These are phyloP conservation scores for Erebia palarica DNA, from an alignment of 2,888 invertebrate species.

Conservation along the genomic window DNA sequence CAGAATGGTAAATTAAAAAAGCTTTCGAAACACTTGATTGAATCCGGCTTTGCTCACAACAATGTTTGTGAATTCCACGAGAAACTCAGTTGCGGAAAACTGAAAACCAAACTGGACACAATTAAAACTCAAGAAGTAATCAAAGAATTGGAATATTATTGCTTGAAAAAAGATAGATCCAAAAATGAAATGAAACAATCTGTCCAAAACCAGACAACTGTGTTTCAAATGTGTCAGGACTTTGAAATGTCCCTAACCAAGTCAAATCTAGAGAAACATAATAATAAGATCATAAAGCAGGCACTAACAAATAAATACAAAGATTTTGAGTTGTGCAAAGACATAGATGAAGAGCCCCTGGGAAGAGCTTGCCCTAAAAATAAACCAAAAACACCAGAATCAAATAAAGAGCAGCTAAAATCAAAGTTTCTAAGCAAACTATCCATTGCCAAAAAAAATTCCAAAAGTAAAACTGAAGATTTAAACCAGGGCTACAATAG, in stretches of 20 bases:
- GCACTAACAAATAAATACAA: conserved; percentile 52
- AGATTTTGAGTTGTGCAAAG: conserved; percentile 59
- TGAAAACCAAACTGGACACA: conserved; percentile 52
- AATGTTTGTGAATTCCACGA: conserved; percentile 54
- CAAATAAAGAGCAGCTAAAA: neutral
- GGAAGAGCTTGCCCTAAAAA: conserved; percentile 48
- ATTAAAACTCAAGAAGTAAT: conserved; percentile 47
- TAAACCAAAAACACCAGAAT: neutral
- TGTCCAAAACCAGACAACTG: conserved; percentile 50
- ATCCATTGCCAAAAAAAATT: conserved; percentile 1
- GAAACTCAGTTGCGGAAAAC: conserved; percentile 48
- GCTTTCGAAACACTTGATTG: conserved; percentile 48
- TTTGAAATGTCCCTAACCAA: conserved; percentile 47
- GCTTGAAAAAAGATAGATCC: conserved; percentile 36
- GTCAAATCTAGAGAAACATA: conserved; percentile 47
- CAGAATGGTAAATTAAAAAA: conserved; percentile 46
- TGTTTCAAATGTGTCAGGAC: conserved; percentile 45
- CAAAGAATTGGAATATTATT: conserved; percentile 48
- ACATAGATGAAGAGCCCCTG: conserved; percentile 52
- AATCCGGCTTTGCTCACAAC: conserved; percentile 51
- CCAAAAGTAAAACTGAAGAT: conserved; percentile 23
- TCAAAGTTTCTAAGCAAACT: conserved; percentile 33
- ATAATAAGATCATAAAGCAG: conserved; percentile 36
- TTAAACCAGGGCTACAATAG: conserved; percentile 36
- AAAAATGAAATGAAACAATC: conserved; percentile 44